Base-by-base conservation (phyloP, 2,113 vertebrate genomes). In the Alligator sinensis region DNA sequence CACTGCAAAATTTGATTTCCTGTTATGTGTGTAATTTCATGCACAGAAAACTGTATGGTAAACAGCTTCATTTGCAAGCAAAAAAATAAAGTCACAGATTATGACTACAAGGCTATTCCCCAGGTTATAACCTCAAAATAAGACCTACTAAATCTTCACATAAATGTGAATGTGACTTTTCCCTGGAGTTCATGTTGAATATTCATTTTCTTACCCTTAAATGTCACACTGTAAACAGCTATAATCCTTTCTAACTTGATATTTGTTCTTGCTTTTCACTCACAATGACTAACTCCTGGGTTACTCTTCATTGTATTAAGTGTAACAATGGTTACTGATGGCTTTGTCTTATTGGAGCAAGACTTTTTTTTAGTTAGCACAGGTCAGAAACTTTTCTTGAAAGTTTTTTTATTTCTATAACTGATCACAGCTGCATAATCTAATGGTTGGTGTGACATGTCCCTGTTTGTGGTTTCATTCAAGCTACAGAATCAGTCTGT, bases 1-100 rank as follows among this genome's bases (percentile, higher is more conserved):
- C 4, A 80, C 28, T 47, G 68, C 21, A 72, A 72, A 34, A 19
- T 30, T 72, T 47, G 68, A 28, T 6, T 54, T 93, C 78, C 84
- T 68, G 62, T 78, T 74, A 54, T 2, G 0, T 62, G 15, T 9
- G 78, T 60, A 27, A 72, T 74, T 76, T 79, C 4, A 60, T 34
- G 6, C 4, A 68, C 10, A 96, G 89, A 8, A 97, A 95, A 93
- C 58, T 58, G 22, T 58, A 77, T 24, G 9, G 75, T 94, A 96
- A 90, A 5, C 18, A 77, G 5, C 0, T 21, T 78, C 25, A 16
- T 77, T 89, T 93, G 17, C 14, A 93, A 25, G 68, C 7, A 16
- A 5, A 19, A 34, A 80, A 80, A 55, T 63, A 11, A 47, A 3
- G 84, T 30, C 17, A 30, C 3, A 11, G 9, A 68, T 79, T 95